phyloP scores from a whole-genome alignment of 2,113 vertebrate genomes.

The Pomatorhinus ruficollis region DNA sequence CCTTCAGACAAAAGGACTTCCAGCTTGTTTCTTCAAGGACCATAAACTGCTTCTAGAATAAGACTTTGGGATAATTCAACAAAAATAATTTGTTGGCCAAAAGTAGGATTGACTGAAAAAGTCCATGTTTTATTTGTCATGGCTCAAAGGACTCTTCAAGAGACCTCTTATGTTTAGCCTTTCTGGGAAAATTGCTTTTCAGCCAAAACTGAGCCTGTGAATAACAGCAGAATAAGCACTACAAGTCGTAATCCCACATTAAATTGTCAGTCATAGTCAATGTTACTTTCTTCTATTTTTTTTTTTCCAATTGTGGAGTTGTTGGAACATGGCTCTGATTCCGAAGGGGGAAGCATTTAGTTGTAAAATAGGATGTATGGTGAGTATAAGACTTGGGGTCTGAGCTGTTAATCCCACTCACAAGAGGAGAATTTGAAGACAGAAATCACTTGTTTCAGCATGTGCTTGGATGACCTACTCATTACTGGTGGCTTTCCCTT shows the following conservation, averaged over 20 bases:
- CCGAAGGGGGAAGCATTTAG: neutral
- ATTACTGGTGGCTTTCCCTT: neutral
- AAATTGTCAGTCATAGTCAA: neutral
- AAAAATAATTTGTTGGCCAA: neutral
- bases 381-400: neutral
- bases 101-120: neutral
- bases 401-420: neutral
- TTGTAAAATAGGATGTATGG: neutral
- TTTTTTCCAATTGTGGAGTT: neutral
- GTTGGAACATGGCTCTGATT: neutral
- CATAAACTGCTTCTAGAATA: neutral
- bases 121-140: neutral
- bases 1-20: neutral
- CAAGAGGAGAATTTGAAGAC: neutral
- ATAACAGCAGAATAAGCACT: neutral
- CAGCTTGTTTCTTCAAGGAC: neutral
- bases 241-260: neutral
- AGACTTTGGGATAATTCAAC: neutral
- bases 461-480: neutral
- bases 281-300: neutral
- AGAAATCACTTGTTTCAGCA: neutral
- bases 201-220: conserved; percentile 1
- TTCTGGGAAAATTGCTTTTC: neutral
- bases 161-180: neutral
- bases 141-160: neutral